phyloP scores from a whole-genome alignment of 2,113 vertebrate genomes.

The Arizona elegans region DNA sequence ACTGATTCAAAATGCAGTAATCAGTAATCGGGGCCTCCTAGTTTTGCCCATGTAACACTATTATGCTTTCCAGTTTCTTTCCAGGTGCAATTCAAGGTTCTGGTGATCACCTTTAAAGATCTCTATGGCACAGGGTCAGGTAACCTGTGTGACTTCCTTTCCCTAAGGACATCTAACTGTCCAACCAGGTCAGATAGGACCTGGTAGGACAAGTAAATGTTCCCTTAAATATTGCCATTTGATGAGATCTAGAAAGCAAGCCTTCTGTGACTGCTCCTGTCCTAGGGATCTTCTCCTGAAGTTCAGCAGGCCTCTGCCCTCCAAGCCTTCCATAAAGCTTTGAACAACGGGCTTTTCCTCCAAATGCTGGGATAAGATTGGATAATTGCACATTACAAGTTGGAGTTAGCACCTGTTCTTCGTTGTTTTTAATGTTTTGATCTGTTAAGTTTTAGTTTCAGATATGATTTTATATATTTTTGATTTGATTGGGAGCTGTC shows the following conservation, averaged over 20 bases:
- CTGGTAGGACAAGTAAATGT: background rate
- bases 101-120: background rate
- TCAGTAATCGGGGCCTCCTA: background rate
- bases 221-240: background rate
- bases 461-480: background rate
- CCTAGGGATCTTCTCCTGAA: background rate
- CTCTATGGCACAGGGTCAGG: background rate
- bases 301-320: background rate
- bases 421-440: background rate
- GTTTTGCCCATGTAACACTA: background rate
- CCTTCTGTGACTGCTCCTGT: background rate
- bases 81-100: background rate
- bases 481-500: background rate
- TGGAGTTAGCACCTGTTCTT: background rate
- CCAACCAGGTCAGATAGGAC: too few relatives aligned
- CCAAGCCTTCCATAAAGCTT: background rate
- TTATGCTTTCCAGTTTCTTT: background rate
- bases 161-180: background rate
- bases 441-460: background rate
- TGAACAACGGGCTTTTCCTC: background rate
- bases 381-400: background rate
- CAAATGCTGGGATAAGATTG: background rate
- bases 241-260: background rate
- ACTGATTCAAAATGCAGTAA: background rate
- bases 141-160: background rate